Percentiles rank a stretch among this genome's conserved stretches.
Evolutionary conservation across 2,113 vertebrate genomes (phyloP).

Genomic region (Amblyopsis rosae): DNA sequence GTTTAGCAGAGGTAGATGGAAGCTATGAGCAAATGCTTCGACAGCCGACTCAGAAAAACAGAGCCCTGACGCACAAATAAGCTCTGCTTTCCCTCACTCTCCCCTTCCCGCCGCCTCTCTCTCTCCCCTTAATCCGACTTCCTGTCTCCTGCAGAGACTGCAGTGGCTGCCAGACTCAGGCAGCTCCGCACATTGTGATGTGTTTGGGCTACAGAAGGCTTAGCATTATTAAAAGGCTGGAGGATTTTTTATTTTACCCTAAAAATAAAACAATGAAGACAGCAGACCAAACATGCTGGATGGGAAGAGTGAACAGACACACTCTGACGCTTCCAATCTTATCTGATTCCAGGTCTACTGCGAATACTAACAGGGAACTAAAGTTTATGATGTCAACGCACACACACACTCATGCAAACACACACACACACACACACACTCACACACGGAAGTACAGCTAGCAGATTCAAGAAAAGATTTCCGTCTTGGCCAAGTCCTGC

Average conservation of each 20-base stretch:
- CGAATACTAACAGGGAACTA: constrained; percentile 39
- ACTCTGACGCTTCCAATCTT: constrained; percentile 40
- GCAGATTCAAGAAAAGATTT: constrained; percentile 42
- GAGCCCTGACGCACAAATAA: constrained; percentile 48
- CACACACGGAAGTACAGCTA: constrained; percentile 27
- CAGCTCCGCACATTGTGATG: constrained; percentile 51
- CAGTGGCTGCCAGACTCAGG: constrained; percentile 56
- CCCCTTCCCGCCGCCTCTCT: constrained; percentile 28
- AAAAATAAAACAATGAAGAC: not conserved
- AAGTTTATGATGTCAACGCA: constrained; percentile 63
- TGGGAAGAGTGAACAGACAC: constrained; percentile 42
- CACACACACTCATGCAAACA: constrained; percentile 8
- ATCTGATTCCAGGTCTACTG: constrained; percentile 48
- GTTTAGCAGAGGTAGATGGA: constrained; percentile 47
- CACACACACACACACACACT: constrained; percentile 2
- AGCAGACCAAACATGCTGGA: constrained; percentile 53
- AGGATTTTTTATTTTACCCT: constrained; percentile 27
- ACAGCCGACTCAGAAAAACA: constrained; percentile 37
- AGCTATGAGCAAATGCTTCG: constrained; percentile 18
- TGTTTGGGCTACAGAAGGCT: constrained; percentile 57
- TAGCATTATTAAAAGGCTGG: constrained; percentile 70
- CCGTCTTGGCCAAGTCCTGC: constrained; percentile 52
- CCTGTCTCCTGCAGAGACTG: constrained; percentile 53
- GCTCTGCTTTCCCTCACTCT: constrained; percentile 25
- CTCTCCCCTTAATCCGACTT: constrained; percentile 15